phyloP scores from a whole-genome alignment of 2,113 vertebrate species.

The Centropristis striata region DNA sequence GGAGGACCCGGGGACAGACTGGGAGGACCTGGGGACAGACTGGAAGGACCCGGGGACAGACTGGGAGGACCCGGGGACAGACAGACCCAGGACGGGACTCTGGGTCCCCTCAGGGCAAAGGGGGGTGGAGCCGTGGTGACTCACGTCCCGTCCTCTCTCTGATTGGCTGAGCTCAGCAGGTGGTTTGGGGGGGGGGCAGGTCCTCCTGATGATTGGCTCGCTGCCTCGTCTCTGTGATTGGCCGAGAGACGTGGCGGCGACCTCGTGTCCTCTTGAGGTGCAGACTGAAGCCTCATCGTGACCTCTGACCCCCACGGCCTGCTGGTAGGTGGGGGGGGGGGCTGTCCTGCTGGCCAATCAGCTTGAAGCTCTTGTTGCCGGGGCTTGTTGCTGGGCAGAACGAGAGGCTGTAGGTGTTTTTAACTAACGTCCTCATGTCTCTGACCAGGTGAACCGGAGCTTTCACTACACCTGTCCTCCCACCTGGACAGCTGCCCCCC shows the following conservation, averaged over 20 bases:
- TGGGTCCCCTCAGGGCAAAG: neutral
- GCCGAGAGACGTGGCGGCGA: slow-evolving; percentile 44
- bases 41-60: no score
- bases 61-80: neutral
- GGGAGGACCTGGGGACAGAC: slow-evolving; percentile 48
- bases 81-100: neutral
- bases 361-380: slow-evolving; percentile 23
- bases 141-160: neutral
- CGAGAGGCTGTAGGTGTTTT: slow-evolving; percentile 85
- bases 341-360: slow-evolving; percentile 36
- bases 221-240: slow-evolving; percentile 65
- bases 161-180: slow-evolving; percentile 8
- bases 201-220: slow-evolving; percentile 22
- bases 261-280: slow-evolving; percentile 18
- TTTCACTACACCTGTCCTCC: slow-evolving; percentile 21
- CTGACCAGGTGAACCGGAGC: slow-evolving; percentile 85
- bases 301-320: slow-evolving; percentile 56
- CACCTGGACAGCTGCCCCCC: no score
- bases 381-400: slow-evolving; percentile 57
- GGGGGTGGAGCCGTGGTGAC: slow-evolving; percentile 7
- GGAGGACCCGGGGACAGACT: neutral
- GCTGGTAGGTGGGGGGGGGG: slow-evolving; percentile 51
- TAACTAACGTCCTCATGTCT: slow-evolving; percentile 89
- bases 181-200: no score
- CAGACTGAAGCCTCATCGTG: slow-evolving; percentile 11